Conservation (phyloP, 2,797 vertebrate species). For the Phalloptychus januarius region DNA sequence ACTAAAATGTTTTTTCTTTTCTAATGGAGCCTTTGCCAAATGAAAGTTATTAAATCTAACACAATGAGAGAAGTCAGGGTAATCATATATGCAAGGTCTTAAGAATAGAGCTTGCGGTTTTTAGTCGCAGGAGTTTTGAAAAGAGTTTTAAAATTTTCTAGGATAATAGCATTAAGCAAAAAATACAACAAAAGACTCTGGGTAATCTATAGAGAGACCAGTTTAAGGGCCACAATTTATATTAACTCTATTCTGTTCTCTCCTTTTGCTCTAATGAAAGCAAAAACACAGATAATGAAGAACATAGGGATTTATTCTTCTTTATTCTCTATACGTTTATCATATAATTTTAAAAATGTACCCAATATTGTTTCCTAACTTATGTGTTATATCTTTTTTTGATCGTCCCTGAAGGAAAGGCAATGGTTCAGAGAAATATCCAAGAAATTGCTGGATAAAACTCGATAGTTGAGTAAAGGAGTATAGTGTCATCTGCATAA, state of each 20-base stretch:
- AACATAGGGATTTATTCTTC: not conserved
- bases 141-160: not conserved
- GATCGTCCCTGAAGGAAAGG: not conserved
- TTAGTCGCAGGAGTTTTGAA: not conserved
- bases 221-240: not conserved
- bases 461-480: not conserved
- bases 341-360: not conserved
- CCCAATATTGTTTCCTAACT: not conserved
- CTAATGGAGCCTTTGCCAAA: not conserved
- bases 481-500: not conserved
- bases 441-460: not conserved
- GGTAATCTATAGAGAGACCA: not conserved
- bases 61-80: not conserved
- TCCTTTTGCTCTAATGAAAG: not conserved
- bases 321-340: not conserved
- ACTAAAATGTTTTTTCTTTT: not conserved
- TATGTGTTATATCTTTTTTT: not conserved
- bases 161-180: not conserved
- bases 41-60: not conserved
- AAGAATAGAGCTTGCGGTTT: not conserved
- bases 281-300: not conserved
- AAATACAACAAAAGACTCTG: not conserved
- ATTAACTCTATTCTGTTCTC: not conserved
- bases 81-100: not conserved
- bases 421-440: not conserved